These are phyloP conservation scores for Dermolepida albohirtum DNA, from an alignment of 2,888 invertebrate genomes.

Conservation along the genomic window DNA sequence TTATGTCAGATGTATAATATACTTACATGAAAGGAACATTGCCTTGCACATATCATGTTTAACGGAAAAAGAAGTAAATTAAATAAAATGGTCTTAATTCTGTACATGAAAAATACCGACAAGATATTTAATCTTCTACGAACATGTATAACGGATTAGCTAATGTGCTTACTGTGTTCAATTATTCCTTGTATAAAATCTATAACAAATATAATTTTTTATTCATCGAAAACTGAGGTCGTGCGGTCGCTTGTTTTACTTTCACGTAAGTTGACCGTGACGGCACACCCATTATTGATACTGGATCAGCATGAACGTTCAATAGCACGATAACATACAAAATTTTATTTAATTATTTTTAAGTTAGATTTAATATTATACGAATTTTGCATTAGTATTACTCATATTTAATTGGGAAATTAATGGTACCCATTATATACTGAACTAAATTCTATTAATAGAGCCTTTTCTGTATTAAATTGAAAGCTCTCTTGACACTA, in stretches of 20 bases:
- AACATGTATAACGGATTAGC: too few relatives aligned
- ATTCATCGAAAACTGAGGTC: conserved; percentile 8
- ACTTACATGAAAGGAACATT: too few relatives aligned
- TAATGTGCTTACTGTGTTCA: too few relatives aligned
- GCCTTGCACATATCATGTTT: too few relatives aligned
- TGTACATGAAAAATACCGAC: too few relatives aligned
- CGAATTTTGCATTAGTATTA: too few relatives aligned
- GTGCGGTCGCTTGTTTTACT: not conserved
- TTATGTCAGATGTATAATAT: too few relatives aligned
- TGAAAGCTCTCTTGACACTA: too few relatives aligned
- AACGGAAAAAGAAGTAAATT: too few relatives aligned
- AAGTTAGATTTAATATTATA: not conserved
- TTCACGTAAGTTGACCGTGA: conserved; percentile 29
- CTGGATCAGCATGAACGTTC: not conserved
- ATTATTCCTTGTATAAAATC: not conserved
- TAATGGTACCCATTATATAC: not conserved
- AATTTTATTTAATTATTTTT: conserved; percentile 3
- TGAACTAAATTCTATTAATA: not conserved
- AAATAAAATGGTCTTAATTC: too few relatives aligned
- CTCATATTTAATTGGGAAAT: too few relatives aligned
- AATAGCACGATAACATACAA: conserved; percentile 2
- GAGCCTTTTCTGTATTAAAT: not conserved
- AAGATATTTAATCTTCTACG: too few relatives aligned
- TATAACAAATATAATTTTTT: conserved; percentile 5
- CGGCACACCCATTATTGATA: conserved; percentile 23